Base-by-base conservation (phyloP, 2,888 invertebrate species). In the Lysandra bellargus region DNA sequence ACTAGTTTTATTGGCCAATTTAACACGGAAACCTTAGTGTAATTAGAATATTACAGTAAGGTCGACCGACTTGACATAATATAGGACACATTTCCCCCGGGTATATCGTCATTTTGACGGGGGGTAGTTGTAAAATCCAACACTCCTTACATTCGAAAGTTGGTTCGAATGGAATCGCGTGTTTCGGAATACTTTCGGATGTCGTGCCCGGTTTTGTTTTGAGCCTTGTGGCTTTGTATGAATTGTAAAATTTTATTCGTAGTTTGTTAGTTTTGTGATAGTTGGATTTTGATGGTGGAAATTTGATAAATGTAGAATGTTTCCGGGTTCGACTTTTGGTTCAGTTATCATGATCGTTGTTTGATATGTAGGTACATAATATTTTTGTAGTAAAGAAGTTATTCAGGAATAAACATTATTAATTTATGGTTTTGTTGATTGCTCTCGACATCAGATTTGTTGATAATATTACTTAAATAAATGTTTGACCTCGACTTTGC, bases 181-280 rank as follows among this genome's bases (percentile, higher is more conserved):
- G 82, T 80, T 81, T 80, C 80, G 78, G 80, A 83, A 83, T 83
- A 83, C 80, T 83, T 82, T 81, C 81, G 75, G 79, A 78, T 78
- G 82, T 81, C 81, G 81, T 83, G 83, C 81, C 81, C 81, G 81
- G 80, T 80, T 82, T 82, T 80, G 83, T 83, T 82, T 82, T 80
- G 80, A 81, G 80, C 80, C 80, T 80, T 78, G 81, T 80, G 80
- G 82, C 79, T 80, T 79, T 79, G 78, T 72, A 74, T 76, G 80
- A 64, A 49, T 69, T 79, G 80, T 80, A 60, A 79, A 82, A 83
- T 79, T 83, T 82, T 80, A 77, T 80, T 80, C 80, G 80, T 78
- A 81, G 80, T 79, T 80, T 81, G 80, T 64, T 72, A 57, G 44
- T 74, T 74, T 44, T 74, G 74, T 74, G 74, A 40, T 69, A 69